Evolutionary conservation across 2,888 invertebrate species (phyloP).

Genomic region (Meandrusa payeni): DNA sequence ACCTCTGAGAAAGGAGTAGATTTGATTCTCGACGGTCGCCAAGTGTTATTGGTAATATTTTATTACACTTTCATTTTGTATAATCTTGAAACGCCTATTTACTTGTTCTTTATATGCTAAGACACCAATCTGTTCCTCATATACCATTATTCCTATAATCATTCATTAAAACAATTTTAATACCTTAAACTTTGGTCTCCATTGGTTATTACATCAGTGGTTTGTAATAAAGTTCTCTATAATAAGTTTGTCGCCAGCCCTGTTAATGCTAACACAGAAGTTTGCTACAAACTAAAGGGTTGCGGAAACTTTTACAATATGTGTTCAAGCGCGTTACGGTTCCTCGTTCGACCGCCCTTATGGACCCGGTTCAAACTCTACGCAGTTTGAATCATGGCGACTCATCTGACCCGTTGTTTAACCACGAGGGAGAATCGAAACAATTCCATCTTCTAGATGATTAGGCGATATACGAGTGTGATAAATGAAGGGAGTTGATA

Average conservation of each 20-base stretch:
- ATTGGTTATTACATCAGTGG: too few relatives aligned
- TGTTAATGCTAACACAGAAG: conserved; percentile 13
- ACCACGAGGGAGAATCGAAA: not conserved
- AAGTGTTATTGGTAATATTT: too few relatives aligned
- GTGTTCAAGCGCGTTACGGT: not conserved
- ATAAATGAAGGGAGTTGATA: conserved; percentile 1
- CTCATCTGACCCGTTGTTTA: conserved; percentile 8
- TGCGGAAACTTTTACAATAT: conserved; percentile 18
- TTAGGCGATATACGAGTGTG: conserved; percentile 4
- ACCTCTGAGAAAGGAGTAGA: too few relatives aligned
- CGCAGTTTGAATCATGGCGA: conserved; percentile 12
- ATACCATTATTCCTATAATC: too few relatives aligned
- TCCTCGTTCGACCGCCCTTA: conserved; percentile 5
- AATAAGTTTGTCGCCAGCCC: not conserved
- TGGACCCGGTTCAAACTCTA: conserved; percentile 7
- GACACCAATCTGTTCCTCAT: too few relatives aligned
- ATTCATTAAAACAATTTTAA: too few relatives aligned
- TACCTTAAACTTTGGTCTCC: too few relatives aligned
- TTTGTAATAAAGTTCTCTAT: too few relatives aligned
- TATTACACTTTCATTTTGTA: too few relatives aligned
- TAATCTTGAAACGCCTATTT: too few relatives aligned
- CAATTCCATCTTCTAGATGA: conserved; percentile 14
- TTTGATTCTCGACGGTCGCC: too few relatives aligned
- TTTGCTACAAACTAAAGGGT: conserved; percentile 23
- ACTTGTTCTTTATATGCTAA: too few relatives aligned